Base-by-base conservation (phyloP, 2,113 vertebrate genomes). In the Trachemys scripta region DNA sequence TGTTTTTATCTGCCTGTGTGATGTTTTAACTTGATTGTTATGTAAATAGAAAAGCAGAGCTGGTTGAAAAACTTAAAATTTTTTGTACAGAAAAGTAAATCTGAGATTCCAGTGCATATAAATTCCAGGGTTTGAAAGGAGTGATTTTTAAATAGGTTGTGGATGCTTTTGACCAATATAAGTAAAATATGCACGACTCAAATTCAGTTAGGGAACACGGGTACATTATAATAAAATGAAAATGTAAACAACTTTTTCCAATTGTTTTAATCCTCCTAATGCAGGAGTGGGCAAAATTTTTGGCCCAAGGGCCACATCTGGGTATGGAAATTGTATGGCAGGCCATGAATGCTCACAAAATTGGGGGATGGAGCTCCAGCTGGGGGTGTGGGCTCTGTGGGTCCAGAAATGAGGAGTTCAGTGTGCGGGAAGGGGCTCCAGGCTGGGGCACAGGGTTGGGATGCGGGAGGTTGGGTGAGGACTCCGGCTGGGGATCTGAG, bases 201-300 rank as follows among this genome's bases (percentile, higher is more conserved):
- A 90, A 45, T 87, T 51, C n/a, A 47, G 1, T 47, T 95, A 69
- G 20, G 69, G 31, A 85, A 82, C 54, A 76, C 20, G 65, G 20
- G 22, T 19, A 35, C 0, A 0, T 4, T 78, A 1, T 35, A 54
- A 80, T 35, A 22, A 85, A 65, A 80, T 42, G 54, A 59, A 90
- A 94, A 85, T 35, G 45, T 65, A 90, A 16, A 53, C 27, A 20
- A 62, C 53, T 35, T 3, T 82, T 94, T 83, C 8, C 54, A 11
- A 20, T 29, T 53, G 54, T 69, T 93, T 75, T 85, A 89, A 90
- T 85, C 38, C 29, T 87, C 65, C 72, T 54, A 50, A 50, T 50
- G 50, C 50, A 50, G 50, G 50, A 50, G 13, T 16, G 50, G 13
- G 13, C 50, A 50, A 50, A 50, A 13, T 50, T 50, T 50, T 50